phyloP scores from a whole-genome alignment of 2,113 vertebrate species.

The Erythrolamprus reginae region DNA sequence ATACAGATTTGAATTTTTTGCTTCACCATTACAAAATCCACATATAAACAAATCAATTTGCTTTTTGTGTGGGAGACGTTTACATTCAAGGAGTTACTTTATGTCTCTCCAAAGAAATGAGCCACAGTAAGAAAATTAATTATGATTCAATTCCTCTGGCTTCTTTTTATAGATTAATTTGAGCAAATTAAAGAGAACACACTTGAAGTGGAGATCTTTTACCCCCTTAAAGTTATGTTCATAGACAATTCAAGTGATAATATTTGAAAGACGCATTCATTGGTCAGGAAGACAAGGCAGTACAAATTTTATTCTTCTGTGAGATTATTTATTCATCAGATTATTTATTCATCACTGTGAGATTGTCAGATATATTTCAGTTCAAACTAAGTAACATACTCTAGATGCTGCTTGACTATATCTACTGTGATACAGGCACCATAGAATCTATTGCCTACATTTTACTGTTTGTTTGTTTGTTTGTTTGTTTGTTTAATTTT shows the following conservation, averaged over 20 bases:
- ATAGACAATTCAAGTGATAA: not conserved
- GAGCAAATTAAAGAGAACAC: conserved; percentile 1
- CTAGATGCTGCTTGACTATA: not conserved
- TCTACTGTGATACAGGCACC: not conserved
- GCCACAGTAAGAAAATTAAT: not conserved
- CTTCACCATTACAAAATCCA: conserved; percentile 32
- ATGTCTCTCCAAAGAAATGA: conserved; percentile 12
- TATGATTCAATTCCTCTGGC: conserved; percentile 11
- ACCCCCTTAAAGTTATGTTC: not conserved
- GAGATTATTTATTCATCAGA: too few relatives aligned
- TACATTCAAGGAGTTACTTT: conserved; percentile 39
- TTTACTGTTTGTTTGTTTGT: too few relatives aligned
- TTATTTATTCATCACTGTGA: too few relatives aligned
- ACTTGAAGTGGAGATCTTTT: conserved; percentile 19
- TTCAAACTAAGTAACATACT: not conserved
- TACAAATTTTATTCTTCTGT: not conserved
- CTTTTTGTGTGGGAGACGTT: conserved; percentile 41
- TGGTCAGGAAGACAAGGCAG: accelerated
- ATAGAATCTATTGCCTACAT: not conserved
- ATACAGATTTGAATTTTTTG: conserved; percentile 23
- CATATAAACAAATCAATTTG: conserved; percentile 30
- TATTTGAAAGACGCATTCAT: conserved; percentile 2
- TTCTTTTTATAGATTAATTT: conserved; percentile 22
- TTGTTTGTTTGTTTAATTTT: too few relatives aligned
- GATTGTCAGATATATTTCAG: not conserved